Evolutionary conservation across 1,140 invertebrate species (phyloP).

Genomic region (Dryas iulia): DNA sequence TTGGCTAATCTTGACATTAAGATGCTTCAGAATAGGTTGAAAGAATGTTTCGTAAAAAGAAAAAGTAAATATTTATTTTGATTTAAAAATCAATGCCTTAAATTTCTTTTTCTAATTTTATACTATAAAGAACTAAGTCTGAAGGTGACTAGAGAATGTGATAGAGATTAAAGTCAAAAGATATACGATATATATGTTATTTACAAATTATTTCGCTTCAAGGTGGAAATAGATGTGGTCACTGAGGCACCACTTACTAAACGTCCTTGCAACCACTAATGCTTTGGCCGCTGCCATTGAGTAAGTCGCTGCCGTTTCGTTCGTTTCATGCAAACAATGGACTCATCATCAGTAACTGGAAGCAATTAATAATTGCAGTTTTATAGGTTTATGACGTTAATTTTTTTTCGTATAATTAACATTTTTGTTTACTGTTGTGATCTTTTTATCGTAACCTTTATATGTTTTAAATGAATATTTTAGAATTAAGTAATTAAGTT

Average conservation of each 20-base stretch:
- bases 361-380: constrained; percentile 61
- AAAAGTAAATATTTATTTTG: too few species aligned
- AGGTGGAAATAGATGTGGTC: constrained; percentile 33
- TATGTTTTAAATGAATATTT: too few species aligned
- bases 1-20: too few species aligned
- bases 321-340: constrained; percentile 71
- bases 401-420: not conserved
- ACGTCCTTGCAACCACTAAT: constrained; percentile 50
- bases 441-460: not conserved
- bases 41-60: too few species aligned
- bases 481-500: too few species aligned
- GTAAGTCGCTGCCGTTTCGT: constrained; percentile 54
- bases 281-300: constrained; percentile 52
- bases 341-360: constrained; percentile 57
- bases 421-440: not conserved
- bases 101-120: too few species aligned
- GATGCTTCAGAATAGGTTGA: too few species aligned
- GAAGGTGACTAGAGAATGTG: too few species aligned
- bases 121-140: too few species aligned
- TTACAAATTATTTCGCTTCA: not conserved
- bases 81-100: too few species aligned
- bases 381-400: constrained; percentile 32
- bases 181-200: not conserved
- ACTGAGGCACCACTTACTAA: constrained; percentile 41
- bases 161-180: not conserved